Evolutionary conservation across 2,113 vertebrate genomes (phyloP).

Genomic region (Nicator chloris): DNA sequence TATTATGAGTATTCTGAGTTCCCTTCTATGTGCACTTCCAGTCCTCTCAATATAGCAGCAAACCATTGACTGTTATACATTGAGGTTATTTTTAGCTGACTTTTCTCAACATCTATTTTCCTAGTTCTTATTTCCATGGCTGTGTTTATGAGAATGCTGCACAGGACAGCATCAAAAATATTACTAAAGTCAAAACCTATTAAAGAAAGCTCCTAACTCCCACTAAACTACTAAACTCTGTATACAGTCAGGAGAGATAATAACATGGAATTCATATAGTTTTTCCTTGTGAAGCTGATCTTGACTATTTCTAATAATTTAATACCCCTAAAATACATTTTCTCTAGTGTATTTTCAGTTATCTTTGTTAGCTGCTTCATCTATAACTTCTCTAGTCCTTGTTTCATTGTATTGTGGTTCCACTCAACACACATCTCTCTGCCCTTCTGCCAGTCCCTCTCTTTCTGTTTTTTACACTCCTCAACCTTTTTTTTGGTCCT

Average conservation of each 20-base stretch:
- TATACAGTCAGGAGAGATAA: background rate
- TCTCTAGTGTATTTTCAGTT: background rate
- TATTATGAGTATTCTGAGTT: background rate
- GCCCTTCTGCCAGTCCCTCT: background rate
- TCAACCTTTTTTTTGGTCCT: background rate
- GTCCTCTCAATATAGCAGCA: background rate
- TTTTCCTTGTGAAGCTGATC: background rate
- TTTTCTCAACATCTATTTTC: background rate
- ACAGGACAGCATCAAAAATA: background rate
- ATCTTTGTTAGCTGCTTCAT: background rate
- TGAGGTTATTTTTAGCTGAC: background rate
- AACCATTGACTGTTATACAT: background rate
- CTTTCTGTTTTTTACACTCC: background rate
- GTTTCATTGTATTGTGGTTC: background rate
- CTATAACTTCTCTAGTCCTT: background rate
- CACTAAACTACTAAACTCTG: background rate
- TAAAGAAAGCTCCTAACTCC: background rate
- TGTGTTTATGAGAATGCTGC: background rate
- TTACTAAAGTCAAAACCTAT: background rate
- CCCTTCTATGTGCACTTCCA: background rate
- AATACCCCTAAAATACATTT: background rate
- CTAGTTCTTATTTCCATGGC: background rate
- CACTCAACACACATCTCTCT: background rate
- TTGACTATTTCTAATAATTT: background rate
- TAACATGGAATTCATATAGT: background rate